A percentile compares a stretch with the other conserved stretches of the same genome.
Evolutionary conservation across 2,888 invertebrate genomes (phyloP).

Genomic region (Caenorhabditis wallacei): DNA sequence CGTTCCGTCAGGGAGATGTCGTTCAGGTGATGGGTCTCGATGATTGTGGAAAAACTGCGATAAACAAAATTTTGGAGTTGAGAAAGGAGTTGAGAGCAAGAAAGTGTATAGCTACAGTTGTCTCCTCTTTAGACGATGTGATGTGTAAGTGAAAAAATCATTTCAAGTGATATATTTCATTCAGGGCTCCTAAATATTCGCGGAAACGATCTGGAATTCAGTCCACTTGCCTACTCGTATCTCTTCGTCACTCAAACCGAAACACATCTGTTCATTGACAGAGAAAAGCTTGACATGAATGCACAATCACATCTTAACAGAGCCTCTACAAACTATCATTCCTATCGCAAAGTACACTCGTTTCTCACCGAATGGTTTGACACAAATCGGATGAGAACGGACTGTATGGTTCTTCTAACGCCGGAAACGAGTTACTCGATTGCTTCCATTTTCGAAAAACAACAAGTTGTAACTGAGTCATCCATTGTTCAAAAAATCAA

Average conservation of each 20-base stretch:
- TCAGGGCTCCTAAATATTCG: constrained; percentile 89
- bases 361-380: background rate
- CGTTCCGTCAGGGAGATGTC: constrained; percentile 38
- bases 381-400: background rate
- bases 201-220: constrained; percentile 92
- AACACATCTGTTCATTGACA: constrained; percentile 6
- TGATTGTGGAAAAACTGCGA: constrained; percentile 64
- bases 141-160: constrained; percentile 87
- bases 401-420: background rate
- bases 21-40: constrained; percentile 65
- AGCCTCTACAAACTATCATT: background rate
- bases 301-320: background rate
- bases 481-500: constrained; percentile 9
- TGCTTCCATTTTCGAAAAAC: background rate
- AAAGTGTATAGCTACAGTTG: constrained; percentile 87
- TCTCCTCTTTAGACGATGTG: constrained; percentile 91
- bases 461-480: background rate
- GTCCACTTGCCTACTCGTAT: constrained; percentile 88
- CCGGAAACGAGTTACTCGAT: background rate
- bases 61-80: constrained; percentile 64
- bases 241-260: constrained; percentile 3
- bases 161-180: background rate
- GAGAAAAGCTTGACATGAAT: background rate
- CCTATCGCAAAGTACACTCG: background rate
- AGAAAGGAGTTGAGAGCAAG: constrained; percentile 87